These are phyloP conservation scores for Indicator maculatus DNA, from an alignment of 2,113 vertebrate species.

Conservation along the genomic window DNA sequence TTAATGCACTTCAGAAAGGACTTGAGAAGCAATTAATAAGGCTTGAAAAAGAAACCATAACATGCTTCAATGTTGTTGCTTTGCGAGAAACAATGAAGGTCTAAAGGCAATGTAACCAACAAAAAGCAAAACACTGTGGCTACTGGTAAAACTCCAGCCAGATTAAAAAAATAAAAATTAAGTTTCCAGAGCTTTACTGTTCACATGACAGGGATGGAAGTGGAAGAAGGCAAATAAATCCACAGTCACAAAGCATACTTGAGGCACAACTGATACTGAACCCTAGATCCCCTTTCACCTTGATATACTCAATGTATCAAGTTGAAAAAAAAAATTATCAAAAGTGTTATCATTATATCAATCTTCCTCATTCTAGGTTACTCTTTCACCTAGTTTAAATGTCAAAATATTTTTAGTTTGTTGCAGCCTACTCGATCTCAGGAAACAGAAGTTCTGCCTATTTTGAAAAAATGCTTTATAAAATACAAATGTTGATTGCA, in stretches of 20 bases:
- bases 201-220: neutral
- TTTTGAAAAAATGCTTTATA: neutral
- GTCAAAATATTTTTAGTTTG: neutral
- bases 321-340: neutral
- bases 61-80: neutral
- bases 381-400: neutral
- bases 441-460: neutral
- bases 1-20: neutral
- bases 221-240: neutral
- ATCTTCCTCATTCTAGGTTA: neutral
- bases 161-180: neutral
- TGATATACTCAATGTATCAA: neutral
- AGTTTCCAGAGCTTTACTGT: neutral
- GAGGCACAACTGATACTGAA: fast-evolving
- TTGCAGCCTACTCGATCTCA: neutral
- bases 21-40: neutral
- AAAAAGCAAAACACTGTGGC: neutral
- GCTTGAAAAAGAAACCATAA: neutral
- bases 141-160: neutral
- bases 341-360: neutral
- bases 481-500: neutral
- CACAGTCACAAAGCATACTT: neutral
- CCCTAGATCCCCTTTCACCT: neutral
- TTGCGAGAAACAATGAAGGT: neutral
- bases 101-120: neutral